Evolutionary conservation across 2,888 invertebrate genomes (phyloP).

Genomic region (Patella pellucida): DNA sequence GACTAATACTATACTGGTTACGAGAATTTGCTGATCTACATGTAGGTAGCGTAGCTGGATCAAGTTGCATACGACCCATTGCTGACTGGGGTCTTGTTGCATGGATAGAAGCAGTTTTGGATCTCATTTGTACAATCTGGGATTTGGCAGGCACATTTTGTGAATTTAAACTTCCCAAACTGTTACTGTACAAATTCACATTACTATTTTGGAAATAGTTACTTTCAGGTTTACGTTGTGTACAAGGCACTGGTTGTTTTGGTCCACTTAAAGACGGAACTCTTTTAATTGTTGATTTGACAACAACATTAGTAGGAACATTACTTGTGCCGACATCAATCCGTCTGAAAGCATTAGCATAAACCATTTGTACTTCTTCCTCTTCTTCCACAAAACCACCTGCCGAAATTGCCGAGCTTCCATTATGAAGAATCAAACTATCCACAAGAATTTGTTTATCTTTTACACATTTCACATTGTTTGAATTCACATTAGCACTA

Average conservation of each 20-base stretch:
- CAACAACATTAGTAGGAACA: neutral
- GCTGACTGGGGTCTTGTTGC: neutral
- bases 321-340: neutral
- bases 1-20: neutral
- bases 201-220: neutral
- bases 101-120: neutral
- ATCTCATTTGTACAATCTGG: neutral
- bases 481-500: neutral
- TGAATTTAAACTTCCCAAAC: slow-evolving; percentile 1
- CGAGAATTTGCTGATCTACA: neutral
- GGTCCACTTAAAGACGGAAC: neutral
- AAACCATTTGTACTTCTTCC: slow-evolving; percentile 10
- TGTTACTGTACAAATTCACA: neutral
- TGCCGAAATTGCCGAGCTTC: too few species aligned
- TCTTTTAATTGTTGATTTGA: neutral
- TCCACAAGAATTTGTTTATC: neutral
- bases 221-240: neutral
- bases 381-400: neutral
- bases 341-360: neutral
- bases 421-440: too few species aligned
- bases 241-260: neutral
- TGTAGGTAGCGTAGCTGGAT: neutral
- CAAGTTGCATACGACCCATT: neutral
- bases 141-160: neutral
- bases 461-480: neutral